phyloP scores from a whole-genome alignment of 2,113 vertebrate species.

The Nerophis lumbriciformis region DNA sequence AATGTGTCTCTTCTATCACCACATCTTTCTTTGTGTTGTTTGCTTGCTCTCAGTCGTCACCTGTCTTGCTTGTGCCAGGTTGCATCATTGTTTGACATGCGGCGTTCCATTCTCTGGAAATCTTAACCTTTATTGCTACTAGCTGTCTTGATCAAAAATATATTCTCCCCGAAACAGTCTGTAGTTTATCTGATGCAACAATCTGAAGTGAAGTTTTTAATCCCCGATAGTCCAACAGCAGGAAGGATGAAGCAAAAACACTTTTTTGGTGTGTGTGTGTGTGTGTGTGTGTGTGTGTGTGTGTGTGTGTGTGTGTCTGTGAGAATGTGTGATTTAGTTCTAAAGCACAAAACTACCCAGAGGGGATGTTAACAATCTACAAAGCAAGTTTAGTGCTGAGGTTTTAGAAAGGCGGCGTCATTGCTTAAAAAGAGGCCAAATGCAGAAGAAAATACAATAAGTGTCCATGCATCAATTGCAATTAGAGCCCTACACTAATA shows the following conservation, averaged over 20 bases:
- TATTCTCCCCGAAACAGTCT: conserved; percentile 12
- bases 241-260: conserved; percentile 45
- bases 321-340: conserved; percentile 17
- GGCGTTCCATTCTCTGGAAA: conserved; percentile 2
- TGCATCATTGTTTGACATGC: conserved; percentile 6
- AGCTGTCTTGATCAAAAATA: conserved; percentile 6
- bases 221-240: conserved; percentile 22
- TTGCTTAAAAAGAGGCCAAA: not conserved
- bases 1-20: not conserved
- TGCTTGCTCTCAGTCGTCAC: not conserved
- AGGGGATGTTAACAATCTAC: not conserved
- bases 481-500: not conserved
- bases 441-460: not conserved
- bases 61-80: not conserved
- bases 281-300: not conserved
- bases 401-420: conserved; percentile 8
- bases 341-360: conserved; percentile 10
- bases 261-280: conserved; percentile 8
- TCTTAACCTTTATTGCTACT: conserved; percentile 9
- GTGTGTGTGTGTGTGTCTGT: too few relatives aligned
- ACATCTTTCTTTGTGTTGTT: not conserved
- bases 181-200: conserved; percentile 46
- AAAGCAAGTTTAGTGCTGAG: not conserved
- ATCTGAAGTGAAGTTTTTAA: conserved; percentile 23
- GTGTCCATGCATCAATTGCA: not conserved